These are phyloP conservation scores for Ditylenchus dipsaci DNA, from an alignment of 1,140 invertebrate genomes.

Conservation along the genomic window DNA sequence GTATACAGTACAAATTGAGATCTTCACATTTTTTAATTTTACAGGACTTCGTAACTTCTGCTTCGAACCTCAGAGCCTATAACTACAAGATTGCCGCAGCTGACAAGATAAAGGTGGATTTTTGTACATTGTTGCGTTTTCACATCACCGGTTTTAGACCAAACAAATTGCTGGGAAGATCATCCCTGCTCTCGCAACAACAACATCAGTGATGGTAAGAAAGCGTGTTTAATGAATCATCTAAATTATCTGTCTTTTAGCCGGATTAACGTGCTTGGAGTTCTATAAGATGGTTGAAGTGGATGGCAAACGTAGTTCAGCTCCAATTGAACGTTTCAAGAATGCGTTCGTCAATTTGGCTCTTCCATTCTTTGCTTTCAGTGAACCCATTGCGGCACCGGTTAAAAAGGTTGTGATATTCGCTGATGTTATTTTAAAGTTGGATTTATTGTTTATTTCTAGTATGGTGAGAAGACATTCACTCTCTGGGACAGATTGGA, in stretches of 20 bases:
- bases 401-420: slow-evolving; percentile 63
- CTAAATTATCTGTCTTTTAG: too few species aligned
- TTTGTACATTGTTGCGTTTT: slow-evolving; percentile 29
- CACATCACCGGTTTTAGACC: slow-evolving; percentile 62
- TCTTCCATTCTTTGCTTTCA: slow-evolving; percentile 91
- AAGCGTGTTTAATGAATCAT: too few species aligned
- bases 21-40: too few species aligned
- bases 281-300: slow-evolving; percentile 77
- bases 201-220: slow-evolving; percentile 77
- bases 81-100: slow-evolving; percentile 92
- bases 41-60: slow-evolving; percentile 82
- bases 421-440: too few species aligned
- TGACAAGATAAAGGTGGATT: slow-evolving; percentile 77
- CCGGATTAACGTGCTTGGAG: slow-evolving; percentile 84
- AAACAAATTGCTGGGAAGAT: slow-evolving; percentile 97
- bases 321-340: slow-evolving; percentile 72
- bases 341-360: slow-evolving; percentile 96
- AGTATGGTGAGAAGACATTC: slow-evolving; percentile 88
- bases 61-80: slow-evolving; percentile 87
- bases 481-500: slow-evolving; percentile 98
- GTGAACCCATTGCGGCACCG: slow-evolving; percentile 83
- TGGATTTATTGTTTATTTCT: slow-evolving; percentile 60
- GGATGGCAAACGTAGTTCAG: slow-evolving; percentile 56
- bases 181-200: slow-evolving; percentile 97
- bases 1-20: too few species aligned